Evolutionary conservation across 2,113 vertebrate species (phyloP), one percentile per base, ranked within the genome.

Genomic region (Grammomys dolichurus): DNA sequence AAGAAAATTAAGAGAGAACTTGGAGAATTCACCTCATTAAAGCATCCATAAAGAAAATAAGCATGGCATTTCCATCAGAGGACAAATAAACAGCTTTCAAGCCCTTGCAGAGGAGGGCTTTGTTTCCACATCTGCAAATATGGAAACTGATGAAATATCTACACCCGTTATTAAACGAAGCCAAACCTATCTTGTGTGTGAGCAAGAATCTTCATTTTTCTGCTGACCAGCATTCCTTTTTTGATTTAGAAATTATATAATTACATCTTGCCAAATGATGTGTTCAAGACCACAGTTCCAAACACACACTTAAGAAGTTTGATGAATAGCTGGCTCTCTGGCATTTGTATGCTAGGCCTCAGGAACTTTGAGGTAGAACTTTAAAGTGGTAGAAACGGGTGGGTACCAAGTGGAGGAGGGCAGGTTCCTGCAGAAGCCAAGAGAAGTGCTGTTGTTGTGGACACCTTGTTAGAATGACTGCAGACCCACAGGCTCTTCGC

Each of bases 11-110:
- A 2, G 12, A 90, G 19, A 16, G n/a, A 11, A 51, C 2, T 67
- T 5, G 36, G 72, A 65, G 4, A 65, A 58, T 48, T 63, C 26
- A 48, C 9, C 33, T 40, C n/a, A 6, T 81, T 51, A 46, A 75
- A 43, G 6, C 13, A 84, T 22, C 12, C 1, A 2, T 36, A 31
- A 10, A 36, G 51, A 67, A 91, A 63, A 28, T n/a, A 63, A 19
- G 73, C 7, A 31, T 81, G 70, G 24, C 33, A 73, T 65, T 94
- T 36, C 40, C 26, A n/a, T 82, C 28, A 22, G 40, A 26, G 78
- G 17, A 17, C 76, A 70, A 51, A 63, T 72, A 80, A 89, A 51
- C 36, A 87, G 86, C 12, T 65, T 88, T 75, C 82, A 76, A 90
- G 36, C 43, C 22, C 20, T 78, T 24, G 22, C 11, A 76, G 48